phyloP scores from a whole-genome alignment of 1,140 invertebrate species.

The Drosophila cardini region DNA sequence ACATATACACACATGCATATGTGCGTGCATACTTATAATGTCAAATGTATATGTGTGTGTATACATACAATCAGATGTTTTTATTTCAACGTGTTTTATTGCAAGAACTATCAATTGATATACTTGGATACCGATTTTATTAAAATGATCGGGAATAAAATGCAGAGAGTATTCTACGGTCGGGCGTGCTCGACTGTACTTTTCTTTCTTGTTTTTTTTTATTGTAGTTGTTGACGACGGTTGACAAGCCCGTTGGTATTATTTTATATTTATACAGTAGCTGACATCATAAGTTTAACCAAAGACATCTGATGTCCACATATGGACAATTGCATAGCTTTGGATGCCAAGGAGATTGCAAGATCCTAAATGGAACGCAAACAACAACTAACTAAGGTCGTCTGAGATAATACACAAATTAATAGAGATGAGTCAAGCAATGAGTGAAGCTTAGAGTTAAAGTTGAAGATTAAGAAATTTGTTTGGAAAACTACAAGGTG shows the following conservation, averaged over 20 bases:
- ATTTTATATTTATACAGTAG: constrained; percentile 29
- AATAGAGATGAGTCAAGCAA: constrained; percentile 6
- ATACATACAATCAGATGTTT: too few species aligned
- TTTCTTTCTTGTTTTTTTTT: constrained; percentile 14
- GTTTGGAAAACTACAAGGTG: background rate
- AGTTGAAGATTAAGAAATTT: background rate
- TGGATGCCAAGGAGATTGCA: constrained; percentile 29
- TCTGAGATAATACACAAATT: background rate
- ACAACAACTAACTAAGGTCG: background rate
- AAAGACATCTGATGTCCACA: constrained; percentile 22
- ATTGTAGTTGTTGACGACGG: constrained; percentile 38
- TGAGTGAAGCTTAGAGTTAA: background rate
- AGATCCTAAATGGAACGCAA: constrained; percentile 7
- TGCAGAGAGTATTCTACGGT: too few species aligned
- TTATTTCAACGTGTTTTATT: too few species aligned
- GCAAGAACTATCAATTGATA: too few species aligned
- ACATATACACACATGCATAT: too few species aligned
- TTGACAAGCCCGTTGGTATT: constrained; percentile 33
- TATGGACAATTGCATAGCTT: constrained; percentile 21
- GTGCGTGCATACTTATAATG: too few species aligned
- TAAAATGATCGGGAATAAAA: too few species aligned
- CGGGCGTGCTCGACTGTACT: too few species aligned
- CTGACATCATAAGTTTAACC: constrained; percentile 48
- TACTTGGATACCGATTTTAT: too few species aligned
- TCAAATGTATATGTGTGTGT: too few species aligned